phyloP scores from a whole-genome alignment of 2,888 invertebrate species.

The Morpho deidamia region DNA sequence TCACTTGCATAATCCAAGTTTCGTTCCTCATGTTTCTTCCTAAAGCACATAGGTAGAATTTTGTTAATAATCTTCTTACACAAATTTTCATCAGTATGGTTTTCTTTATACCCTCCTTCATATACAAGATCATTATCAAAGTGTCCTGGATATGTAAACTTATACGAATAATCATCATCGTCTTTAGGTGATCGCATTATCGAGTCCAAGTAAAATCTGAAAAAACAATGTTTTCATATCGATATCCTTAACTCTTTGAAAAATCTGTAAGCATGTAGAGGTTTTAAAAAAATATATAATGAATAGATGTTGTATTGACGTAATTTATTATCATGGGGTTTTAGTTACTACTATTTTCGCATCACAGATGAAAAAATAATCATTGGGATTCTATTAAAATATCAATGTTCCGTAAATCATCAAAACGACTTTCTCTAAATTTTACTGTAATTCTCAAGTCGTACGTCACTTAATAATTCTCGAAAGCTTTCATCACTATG shows the following conservation, averaged over 20 bases:
- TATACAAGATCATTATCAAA: slow-evolving; percentile 31
- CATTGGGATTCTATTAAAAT: not conserved
- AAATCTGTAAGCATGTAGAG: too few relatives aligned
- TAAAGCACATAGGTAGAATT: slow-evolving; percentile 26
- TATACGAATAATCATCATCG: slow-evolving; percentile 28
- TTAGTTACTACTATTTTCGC: too few relatives aligned
- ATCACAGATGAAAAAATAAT: too few relatives aligned
- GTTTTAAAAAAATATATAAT: too few relatives aligned
- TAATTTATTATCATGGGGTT: too few relatives aligned
- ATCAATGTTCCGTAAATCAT: not conserved
- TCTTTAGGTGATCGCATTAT: slow-evolving; percentile 63
- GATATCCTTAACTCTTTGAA: not conserved
- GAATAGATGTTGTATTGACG: too few relatives aligned
- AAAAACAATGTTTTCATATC: slow-evolving; percentile 2
- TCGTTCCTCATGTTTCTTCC: slow-evolving; percentile 22
- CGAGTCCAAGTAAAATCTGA: slow-evolving; percentile 53
- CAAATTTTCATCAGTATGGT: slow-evolving; percentile 7
- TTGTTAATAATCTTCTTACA: slow-evolving; percentile 15
- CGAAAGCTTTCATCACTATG: too few relatives aligned
- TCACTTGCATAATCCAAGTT: slow-evolving; percentile 1
- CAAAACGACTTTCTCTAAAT: too few relatives aligned
- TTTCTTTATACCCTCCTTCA: slow-evolving; percentile 11
- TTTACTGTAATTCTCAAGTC: too few relatives aligned
- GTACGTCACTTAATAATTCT: too few relatives aligned
- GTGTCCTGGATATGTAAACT: slow-evolving; percentile 30